A percentile compares a stretch with the other conserved stretches of the same genome.
Evolutionary conservation across 2,888 invertebrate genomes (phyloP).

Genomic region (Drosophila helvetica): DNA sequence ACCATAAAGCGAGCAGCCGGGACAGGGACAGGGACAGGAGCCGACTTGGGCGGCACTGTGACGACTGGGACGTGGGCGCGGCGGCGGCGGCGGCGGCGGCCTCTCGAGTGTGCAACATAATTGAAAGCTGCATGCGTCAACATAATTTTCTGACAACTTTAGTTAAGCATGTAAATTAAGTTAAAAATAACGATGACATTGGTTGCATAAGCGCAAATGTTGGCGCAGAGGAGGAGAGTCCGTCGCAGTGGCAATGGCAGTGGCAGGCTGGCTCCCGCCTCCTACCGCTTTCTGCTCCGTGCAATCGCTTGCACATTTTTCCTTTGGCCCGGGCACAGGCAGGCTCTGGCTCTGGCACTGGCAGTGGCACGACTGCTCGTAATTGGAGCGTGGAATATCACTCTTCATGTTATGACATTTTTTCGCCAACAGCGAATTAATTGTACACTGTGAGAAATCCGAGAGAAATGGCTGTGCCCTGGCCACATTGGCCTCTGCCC

Average conservation of each 20-base stretch:
- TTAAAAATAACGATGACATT: conserved; percentile 80
- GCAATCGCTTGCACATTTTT: conserved; percentile 64
- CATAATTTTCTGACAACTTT: conserved; percentile 80
- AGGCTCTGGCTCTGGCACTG: background rate
- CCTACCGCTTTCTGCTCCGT: conserved; percentile 24
- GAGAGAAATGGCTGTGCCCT: conserved; percentile 22
- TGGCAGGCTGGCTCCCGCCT: conserved; percentile 16
- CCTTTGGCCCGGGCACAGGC: conserved; percentile 47
- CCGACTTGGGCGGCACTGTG: conserved; percentile 1
- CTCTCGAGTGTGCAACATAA: conserved; percentile 67
- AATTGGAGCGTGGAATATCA: conserved; percentile 83
- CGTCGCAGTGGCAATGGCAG: background rate
- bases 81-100: conserved; percentile 21
- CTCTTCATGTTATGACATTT: conserved; percentile 83
- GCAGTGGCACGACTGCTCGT: conserved; percentile 70
- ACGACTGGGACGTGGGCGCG: background rate
- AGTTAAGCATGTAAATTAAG: conserved; percentile 80
- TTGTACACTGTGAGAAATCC: conserved; percentile 69
- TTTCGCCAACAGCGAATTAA: conserved; percentile 76
- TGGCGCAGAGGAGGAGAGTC: background rate
- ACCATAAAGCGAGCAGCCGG: background rate
- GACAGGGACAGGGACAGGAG: conserved; percentile 1
- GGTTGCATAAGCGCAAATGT: conserved; percentile 75
- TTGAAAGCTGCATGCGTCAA: conserved; percentile 78
- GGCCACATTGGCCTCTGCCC: too few relatives aligned